These are phyloP conservation scores for Rhopilema esculentum DNA, from an alignment of 30 jellyfish, hydroid and myxozoan genomes.

Conservation along the genomic window DNA sequence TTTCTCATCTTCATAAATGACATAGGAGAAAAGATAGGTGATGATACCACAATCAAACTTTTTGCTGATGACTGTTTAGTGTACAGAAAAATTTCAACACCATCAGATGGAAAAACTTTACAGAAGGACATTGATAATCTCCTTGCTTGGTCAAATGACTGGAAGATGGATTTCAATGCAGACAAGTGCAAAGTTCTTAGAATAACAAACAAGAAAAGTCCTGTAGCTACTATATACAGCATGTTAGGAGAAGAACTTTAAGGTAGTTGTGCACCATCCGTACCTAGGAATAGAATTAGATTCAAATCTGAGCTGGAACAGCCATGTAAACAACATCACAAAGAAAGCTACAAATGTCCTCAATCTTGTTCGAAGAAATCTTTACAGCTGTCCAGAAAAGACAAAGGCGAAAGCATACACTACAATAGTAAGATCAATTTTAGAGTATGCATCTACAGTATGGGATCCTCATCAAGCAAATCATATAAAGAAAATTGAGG, in stretches of 20 bases:
- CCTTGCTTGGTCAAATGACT: conserved; percentile 38
- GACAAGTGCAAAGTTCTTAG: conserved; percentile 33
- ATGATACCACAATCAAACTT: conserved; percentile 22
- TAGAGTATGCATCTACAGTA: conserved; percentile 34
- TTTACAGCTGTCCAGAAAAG: too few relatives aligned
- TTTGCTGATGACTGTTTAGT: conserved; percentile 32
- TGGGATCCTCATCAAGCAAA: too few relatives aligned
- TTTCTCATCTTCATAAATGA: conserved; percentile 20
- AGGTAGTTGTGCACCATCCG: conserved; percentile 37
- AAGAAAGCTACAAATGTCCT: conserved; percentile 11
- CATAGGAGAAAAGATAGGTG: conserved; percentile 46
- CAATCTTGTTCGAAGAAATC: conserved; percentile 28
- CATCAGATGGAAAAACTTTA: conserved; percentile 31
- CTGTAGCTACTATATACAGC: conserved; percentile 28
- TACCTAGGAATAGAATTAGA: conserved; percentile 42
- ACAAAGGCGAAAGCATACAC: neutral
- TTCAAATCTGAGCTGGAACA: conserved; percentile 34
- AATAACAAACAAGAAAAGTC: conserved; percentile 38
- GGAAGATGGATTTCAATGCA: conserved; percentile 40
- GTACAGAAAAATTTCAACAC: conserved; percentile 41
- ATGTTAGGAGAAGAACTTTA: conserved; percentile 15
- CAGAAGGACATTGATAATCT: conserved; percentile 29
- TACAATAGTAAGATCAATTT: conserved; percentile 1
- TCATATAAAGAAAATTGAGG: conserved; percentile 29
- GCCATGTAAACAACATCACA: conserved; percentile 21